Percentiles rank a stretch among this genome's conserved stretches.
phyloP scores from a whole-genome alignment of 1,140 invertebrate species.

The Caenorhabditis inopinata region DNA sequence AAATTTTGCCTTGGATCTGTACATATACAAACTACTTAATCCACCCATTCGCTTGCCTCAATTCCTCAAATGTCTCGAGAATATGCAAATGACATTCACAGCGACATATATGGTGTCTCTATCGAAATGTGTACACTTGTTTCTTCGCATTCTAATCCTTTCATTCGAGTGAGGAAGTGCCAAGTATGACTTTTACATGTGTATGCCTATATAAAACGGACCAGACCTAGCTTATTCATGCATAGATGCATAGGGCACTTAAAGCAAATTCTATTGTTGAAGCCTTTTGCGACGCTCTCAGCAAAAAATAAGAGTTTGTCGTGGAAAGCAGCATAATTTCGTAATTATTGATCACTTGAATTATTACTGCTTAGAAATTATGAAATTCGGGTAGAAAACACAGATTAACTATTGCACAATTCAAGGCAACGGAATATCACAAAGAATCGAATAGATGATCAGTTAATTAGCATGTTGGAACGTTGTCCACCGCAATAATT shows the following conservation, averaged over 20 bases:
- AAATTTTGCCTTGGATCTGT: too few relatives aligned
- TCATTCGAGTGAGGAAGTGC: slow-evolving; percentile 5
- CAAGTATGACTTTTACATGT: slow-evolving; percentile 2
- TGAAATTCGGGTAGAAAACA: too few relatives aligned
- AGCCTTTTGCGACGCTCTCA: background rate
- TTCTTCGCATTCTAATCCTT: slow-evolving; percentile 9
- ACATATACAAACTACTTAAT: too few relatives aligned
- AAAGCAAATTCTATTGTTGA: background rate
- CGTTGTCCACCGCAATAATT: too few relatives aligned
- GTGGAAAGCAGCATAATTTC: too few relatives aligned
- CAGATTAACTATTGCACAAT: too few relatives aligned
- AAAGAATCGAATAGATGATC: too few relatives aligned
- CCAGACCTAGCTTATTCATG: background rate
- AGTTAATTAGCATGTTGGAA: too few relatives aligned
- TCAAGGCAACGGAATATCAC: too few relatives aligned
- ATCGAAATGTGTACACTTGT: background rate
- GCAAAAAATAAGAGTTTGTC: background rate
- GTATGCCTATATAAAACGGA: background rate
- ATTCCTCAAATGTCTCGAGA: background rate
- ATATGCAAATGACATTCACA: background rate
- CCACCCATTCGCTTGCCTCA: too few relatives aligned
- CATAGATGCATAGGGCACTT: background rate
- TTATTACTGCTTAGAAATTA: too few relatives aligned
- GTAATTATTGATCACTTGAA: background rate
- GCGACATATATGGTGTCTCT: background rate